Conservation (phyloP, 2,113 vertebrate species). For the Astatoreochromis straeleni region DNA sequence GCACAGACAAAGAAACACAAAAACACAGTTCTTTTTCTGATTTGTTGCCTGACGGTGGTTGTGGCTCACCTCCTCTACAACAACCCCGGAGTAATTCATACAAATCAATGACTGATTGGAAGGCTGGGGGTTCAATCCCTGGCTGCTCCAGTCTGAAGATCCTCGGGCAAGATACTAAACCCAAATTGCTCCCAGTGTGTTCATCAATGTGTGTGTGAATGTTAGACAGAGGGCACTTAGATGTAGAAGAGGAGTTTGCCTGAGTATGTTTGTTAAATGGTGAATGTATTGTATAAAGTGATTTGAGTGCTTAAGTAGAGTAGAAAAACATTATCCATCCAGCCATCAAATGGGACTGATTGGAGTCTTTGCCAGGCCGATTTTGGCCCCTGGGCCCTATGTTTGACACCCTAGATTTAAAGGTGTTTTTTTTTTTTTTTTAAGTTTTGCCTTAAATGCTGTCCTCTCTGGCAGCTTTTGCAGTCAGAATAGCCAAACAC, state of each 20-base stretch:
- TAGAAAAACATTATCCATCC: background rate
- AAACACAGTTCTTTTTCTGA: background rate
- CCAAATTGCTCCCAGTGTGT: background rate
- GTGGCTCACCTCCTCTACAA: background rate
- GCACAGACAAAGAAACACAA: background rate
- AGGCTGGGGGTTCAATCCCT: background rate
- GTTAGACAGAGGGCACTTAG: background rate
- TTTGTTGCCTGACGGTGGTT: background rate
- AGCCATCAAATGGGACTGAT: background rate
- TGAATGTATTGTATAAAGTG: background rate
- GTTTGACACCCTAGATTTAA: background rate
- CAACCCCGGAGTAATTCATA: background rate
- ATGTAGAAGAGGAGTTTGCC: background rate
- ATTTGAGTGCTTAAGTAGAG: background rate
- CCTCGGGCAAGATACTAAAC: background rate
- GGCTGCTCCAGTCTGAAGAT: background rate
- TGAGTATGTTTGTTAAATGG: background rate
- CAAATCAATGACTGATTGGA: background rate
- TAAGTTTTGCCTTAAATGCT: background rate
- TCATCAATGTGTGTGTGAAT: background rate
- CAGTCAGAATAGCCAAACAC: background rate
- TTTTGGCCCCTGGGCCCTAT: background rate
- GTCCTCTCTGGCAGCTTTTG: background rate
- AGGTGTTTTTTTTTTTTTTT: fast-evolving
- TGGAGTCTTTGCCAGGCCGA: background rate